These are phyloP conservation scores for Mallotus villosus DNA, from an alignment of 2,797 vertebrate species.

Conservation along the genomic window DNA sequence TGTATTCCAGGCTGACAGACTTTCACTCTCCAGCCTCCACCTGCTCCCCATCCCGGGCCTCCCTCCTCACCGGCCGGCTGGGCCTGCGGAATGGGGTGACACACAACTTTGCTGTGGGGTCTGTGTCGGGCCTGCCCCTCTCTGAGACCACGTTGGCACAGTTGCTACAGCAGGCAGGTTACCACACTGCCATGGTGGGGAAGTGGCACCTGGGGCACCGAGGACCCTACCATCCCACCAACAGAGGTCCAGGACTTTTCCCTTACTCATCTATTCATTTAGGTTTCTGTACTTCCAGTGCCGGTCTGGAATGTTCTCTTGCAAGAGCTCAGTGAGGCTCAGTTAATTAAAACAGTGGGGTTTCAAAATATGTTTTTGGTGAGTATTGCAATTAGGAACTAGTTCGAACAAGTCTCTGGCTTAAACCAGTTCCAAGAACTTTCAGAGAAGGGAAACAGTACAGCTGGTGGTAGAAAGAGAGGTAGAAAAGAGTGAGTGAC, in stretches of 20 bases:
- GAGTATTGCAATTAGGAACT: neutral
- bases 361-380: neutral
- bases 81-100: slow-evolving; percentile 91
- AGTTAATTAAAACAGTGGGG: neutral
- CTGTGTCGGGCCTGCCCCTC: slow-evolving; percentile 86
- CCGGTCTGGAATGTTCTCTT: neutral
- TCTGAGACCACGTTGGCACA: slow-evolving; percentile 89
- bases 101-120: slow-evolving; percentile 87
- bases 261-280: neutral
- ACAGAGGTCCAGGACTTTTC: slow-evolving; percentile 78
- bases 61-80: slow-evolving; percentile 90
- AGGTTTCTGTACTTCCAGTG: neutral
- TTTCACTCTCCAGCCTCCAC: slow-evolving; percentile 94
- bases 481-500: neutral
- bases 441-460: neutral
- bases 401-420: neutral
- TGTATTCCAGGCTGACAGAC: slow-evolving; percentile 82
- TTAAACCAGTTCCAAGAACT: neutral
- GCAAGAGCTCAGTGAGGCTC: neutral
- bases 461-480: neutral
- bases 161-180: slow-evolving; percentile 81
- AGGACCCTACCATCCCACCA: slow-evolving; percentile 79
- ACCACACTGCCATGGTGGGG: slow-evolving; percentile 87
- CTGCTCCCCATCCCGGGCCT: slow-evolving; percentile 92
- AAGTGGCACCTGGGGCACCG: slow-evolving; percentile 98